A percentile compares a stretch with the other conserved stretches of the same genome.
Evolutionary conservation across 2,113 vertebrate genomes (phyloP).

Genomic region (Elephas maximus): DNA sequence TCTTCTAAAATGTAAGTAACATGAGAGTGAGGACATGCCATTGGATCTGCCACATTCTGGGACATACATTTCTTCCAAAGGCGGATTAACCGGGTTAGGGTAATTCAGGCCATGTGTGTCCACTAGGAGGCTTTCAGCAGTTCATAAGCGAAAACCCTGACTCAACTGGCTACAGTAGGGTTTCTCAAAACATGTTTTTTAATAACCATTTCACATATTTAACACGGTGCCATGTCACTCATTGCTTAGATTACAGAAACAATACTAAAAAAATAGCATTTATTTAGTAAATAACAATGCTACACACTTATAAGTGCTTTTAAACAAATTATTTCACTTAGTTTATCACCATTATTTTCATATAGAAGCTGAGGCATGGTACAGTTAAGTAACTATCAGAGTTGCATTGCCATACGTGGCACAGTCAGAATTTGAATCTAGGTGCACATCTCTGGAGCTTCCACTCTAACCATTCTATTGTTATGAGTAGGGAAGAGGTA

Average conservation of each 20-base stretch:
- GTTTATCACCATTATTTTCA: not conserved
- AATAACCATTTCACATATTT: too few species aligned
- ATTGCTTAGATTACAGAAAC: too few species aligned
- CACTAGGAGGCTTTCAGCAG: not conserved
- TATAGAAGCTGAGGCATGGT: too few species aligned
- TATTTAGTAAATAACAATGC: not conserved
- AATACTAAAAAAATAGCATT: not conserved
- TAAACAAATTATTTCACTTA: not conserved
- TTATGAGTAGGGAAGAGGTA: too few species aligned
- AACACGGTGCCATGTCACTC: too few species aligned
- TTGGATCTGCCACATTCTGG: too few species aligned
- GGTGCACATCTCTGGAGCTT: not conserved
- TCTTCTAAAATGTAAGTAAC: not conserved
- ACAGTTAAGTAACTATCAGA: not conserved
- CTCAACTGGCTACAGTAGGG: not conserved
- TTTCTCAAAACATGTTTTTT: too few species aligned
- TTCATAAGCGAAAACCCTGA: not conserved
- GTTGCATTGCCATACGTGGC: not conserved
- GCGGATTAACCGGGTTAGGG: not conserved
- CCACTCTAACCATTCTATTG: not conserved
- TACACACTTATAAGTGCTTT: not conserved
- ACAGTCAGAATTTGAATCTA: not conserved
- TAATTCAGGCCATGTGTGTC: not conserved
- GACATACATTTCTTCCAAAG: not conserved
- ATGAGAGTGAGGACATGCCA: not conserved